A percentile compares a stretch with the other conserved stretches of the same genome.
phyloP scores from a whole-genome alignment of 2,888 invertebrate genomes.

The Campaea margaritaria region DNA sequence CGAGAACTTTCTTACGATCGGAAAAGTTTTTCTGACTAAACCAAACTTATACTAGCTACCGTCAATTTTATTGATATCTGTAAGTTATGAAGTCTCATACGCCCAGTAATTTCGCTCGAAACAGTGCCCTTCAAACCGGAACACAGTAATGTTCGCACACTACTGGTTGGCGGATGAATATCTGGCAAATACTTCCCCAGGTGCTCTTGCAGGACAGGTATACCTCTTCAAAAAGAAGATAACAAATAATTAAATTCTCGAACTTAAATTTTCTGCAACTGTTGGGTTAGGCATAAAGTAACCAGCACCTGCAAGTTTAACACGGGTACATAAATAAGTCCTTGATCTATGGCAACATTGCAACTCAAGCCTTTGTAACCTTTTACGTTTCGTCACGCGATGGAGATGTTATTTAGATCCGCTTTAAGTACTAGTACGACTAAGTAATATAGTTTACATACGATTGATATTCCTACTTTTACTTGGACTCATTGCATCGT shows the following conservation, averaged over 20 bases:
- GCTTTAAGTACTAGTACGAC: slow-evolving; percentile 38
- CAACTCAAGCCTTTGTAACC: slow-evolving; percentile 38
- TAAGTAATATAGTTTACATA: slow-evolving; percentile 14
- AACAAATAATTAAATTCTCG: not conserved
- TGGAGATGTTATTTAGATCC: slow-evolving; percentile 45
- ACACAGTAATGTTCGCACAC: too few relatives aligned
- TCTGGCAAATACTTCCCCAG: too few relatives aligned
- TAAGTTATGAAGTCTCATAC: too few relatives aligned
- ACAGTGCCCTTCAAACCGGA: too few relatives aligned
- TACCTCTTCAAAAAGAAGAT: too few relatives aligned
- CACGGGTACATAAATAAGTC: slow-evolving; percentile 40
- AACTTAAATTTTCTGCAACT: not conserved
- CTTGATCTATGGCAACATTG: slow-evolving; percentile 66
- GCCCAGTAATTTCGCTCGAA: too few relatives aligned
- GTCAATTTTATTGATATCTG: too few relatives aligned
- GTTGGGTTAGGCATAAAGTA: not conserved
- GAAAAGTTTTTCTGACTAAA: not conserved
- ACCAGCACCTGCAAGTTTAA: slow-evolving; percentile 23
- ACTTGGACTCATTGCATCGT: slow-evolving; percentile 24
- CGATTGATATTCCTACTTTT: slow-evolving; percentile 25
- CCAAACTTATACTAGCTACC: too few relatives aligned
- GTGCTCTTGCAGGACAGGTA: too few relatives aligned
- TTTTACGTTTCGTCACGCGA: slow-evolving; percentile 44
- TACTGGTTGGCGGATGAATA: too few relatives aligned
- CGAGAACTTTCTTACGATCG: not conserved